Base-by-base conservation (phyloP, 2,888 invertebrate species). In the Xestia ashworthii region DNA sequence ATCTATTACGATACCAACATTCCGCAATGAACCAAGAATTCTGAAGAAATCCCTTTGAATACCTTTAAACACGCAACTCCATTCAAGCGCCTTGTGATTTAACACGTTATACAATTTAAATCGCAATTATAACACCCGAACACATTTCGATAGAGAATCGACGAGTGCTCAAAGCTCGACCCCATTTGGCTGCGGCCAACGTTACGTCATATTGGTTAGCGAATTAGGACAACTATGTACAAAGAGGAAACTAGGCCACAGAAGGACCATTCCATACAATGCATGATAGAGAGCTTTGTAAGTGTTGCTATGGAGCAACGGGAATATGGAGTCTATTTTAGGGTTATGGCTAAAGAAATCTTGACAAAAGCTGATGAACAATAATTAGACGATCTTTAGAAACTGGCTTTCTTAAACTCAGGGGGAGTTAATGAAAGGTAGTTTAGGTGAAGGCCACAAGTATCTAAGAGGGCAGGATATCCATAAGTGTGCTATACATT, bases 151-250 rank as follows among this genome's bases (percentile, higher is more conserved):
- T 82, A 86, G 80, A 76, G 78, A 82, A 86, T 80, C 84, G 83
- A 77, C 88, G 85, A 87, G 86, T 87, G 88, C 84, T 82, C 87
- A 82, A 84, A 83, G 78, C 87, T 78, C 86, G 90, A 86, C 89
- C 90, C 88, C 90, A 90, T 89, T 90, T 74, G 78, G 81, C 62
- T 88, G 87, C 83, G 88, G 88, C 86, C 71, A 82, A 71, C 83
- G 80, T 90, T 86, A 85, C 90, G 85, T 85, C 89, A 89, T 88
- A 87, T 87, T 88, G 86, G 83, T 85, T 81, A 81, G 87, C 76
- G 82, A 90, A 90, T 89, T 90, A 86, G 90, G 90, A 87, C 89
- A 81, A 74, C 75, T 83, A 80, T 83, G 82, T 87, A 87, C 83
- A 82, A 32, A n/a, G 46, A 58, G 9, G 64, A 38, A 72, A 65